Conservation (phyloP, 2,888 invertebrate species). For the Drosophila kuntzei region DNA sequence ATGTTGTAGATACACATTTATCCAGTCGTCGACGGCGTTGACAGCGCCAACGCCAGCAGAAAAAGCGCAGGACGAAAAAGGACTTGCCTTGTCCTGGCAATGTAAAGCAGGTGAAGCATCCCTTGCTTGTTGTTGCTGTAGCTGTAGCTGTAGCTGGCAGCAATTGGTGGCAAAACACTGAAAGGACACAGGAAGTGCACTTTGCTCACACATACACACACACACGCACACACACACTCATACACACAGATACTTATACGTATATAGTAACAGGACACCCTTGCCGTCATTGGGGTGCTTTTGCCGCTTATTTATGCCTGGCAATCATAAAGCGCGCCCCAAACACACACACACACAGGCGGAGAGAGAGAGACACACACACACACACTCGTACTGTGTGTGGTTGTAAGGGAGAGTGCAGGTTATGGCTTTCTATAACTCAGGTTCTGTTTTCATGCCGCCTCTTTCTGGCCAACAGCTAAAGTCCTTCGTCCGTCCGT, state of each 20-base stretch:
- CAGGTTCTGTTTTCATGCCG: conserved; percentile 64
- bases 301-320: conserved; percentile 77
- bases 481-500: conserved; percentile 2
- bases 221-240: conserved; percentile 19
- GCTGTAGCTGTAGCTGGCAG: conserved; percentile 48
- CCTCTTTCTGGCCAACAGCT: conserved; percentile 64
- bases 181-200: conserved; percentile 76
- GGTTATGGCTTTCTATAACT: conserved; percentile 80
- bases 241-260: conserved; percentile 11
- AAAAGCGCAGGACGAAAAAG: conserved; percentile 51
- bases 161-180: conserved; percentile 72
- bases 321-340: conserved; percentile 78
- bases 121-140: conserved; percentile 33
- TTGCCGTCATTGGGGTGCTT: conserved; percentile 74
- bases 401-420: conserved; percentile 66
- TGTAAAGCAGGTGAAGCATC: conserved; percentile 75
- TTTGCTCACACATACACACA: conserved; percentile 51
- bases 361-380: conserved; percentile 8
- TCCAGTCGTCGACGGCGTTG: conserved; percentile 76
- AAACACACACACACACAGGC: conserved; percentile 32
- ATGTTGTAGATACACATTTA: conserved; percentile 67
- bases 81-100: conserved; percentile 28
- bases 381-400: conserved; percentile 9
- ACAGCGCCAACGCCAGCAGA: conserved; percentile 63
- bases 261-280: conserved; percentile 48